These are phyloP conservation scores for Ginglymostoma cirratum DNA, from an alignment of 2,113 vertebrate species.

Conservation along the genomic window DNA sequence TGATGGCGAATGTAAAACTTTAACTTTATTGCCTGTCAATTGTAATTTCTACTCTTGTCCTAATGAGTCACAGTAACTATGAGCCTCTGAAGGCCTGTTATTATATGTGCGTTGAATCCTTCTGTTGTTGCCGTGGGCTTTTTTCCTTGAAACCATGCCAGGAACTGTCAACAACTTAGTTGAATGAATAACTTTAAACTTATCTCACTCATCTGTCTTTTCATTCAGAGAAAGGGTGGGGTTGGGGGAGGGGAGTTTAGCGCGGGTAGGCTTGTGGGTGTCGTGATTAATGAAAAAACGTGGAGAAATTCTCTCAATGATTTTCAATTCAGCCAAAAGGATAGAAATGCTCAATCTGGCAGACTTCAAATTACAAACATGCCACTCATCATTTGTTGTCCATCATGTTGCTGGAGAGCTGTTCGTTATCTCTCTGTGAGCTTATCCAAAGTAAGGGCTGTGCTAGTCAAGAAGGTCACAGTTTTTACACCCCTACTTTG, in stretches of 20 bases:
- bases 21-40: constrained; percentile 3
- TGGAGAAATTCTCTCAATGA: neutral
- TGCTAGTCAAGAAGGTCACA: neutral
- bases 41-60: constrained; percentile 8
- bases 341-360: neutral
- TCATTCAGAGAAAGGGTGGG: neutral
- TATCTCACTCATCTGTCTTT: neutral
- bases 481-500: neutral
- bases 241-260: neutral
- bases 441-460: neutral
- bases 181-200: neutral
- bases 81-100: neutral
- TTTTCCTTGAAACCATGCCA: constrained; percentile 9
- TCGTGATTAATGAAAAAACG: neutral
- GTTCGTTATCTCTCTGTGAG: neutral
- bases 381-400: neutral
- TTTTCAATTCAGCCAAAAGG: neutral
- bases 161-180: neutral
- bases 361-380: neutral
- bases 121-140: neutral
- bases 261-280: neutral
- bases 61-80: constrained; percentile 10
- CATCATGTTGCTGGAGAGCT: neutral
- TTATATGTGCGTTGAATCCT: neutral
- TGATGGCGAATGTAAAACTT: neutral